Base-by-base conservation (phyloP, 35 echinoderm and acorn worm species). In the Acanthaster planci region DNA sequence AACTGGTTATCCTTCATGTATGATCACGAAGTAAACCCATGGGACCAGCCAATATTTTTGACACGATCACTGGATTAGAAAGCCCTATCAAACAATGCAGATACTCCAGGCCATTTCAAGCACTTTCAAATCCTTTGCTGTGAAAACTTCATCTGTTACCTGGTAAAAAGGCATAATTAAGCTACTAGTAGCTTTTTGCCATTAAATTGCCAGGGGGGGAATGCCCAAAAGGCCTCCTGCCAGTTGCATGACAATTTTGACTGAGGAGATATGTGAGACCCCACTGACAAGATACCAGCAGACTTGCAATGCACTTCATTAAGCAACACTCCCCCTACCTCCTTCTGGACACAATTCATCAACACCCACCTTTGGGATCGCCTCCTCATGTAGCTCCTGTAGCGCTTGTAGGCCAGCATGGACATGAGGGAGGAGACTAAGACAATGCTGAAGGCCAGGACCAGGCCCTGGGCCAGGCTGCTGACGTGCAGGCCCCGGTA, bases 401-500 rank as follows among this genome's bases (percentile, higher is more conserved):
- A 83, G 8, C 81, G 51, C 18, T 57, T 83, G 56, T 83, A 83
- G 2, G 56, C 19, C 51, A 83, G 56, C 51, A 83, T 53, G 35
- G 81, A 53, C 32, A 83, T 51, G 12, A 35, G 51, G 18, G 56
- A 38, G 10, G 81, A 40, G 2, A 64, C 56, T 18, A 83, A 83
- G 54, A 83, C 44, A 0, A 83, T 57, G 34, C 51, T 37, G 38
- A 83, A 83, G n/a, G 81, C 81, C 38, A 83, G 32, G 21, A 58
- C 81, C 4, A 83, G 81, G 19, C 81, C 81, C 38, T 83, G 53
- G 5, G 51, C 81, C 0, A 83, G 37, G 36, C 81, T 83, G 52
- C 81, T 83, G 31, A 83, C 81, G 15, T 83, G 53, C 51, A 83
- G 22, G 32, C 81, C 81, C 7, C 56, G 21, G 56, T 58, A 83